phyloP scores from a whole-genome alignment of 2,888 invertebrate genomes.

The Dasypolia templi region DNA sequence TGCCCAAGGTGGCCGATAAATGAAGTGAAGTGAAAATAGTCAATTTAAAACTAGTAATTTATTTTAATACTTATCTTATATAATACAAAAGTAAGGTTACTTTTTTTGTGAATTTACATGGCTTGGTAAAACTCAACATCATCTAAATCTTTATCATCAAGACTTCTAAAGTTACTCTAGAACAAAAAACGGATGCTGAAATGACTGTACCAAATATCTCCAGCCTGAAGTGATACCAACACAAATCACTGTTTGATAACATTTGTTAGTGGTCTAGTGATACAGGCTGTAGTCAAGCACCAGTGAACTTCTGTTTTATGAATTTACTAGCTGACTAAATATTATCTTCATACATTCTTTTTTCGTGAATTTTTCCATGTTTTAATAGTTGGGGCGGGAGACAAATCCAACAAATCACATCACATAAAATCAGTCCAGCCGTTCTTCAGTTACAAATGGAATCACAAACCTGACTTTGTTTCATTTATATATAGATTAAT shows the following conservation, averaged over 20 bases:
- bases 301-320: background rate
- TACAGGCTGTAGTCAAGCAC: background rate
- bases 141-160: background rate
- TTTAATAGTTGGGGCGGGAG: too few species aligned
- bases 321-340: too few species aligned
- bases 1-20: slow-evolving; percentile 80
- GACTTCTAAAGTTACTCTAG: background rate
- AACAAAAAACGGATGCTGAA: background rate
- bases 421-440: too few species aligned
- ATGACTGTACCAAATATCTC: background rate
- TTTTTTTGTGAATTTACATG: background rate
- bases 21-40: slow-evolving; percentile 13
- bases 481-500: too few species aligned
- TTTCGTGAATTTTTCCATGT: too few species aligned
- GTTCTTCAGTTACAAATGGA: too few species aligned
- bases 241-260: too few species aligned
- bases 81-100: background rate
- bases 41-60: slow-evolving; percentile 34
- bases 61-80: slow-evolving; percentile 23
- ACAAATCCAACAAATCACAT: too few species aligned
- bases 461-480: too few species aligned
- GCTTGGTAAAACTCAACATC: background rate
- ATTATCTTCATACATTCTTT: too few species aligned
- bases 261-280: background rate
- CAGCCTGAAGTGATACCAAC: background rate